Conservation (phyloP, 2,113 vertebrate species). For the Apeltes quadracus region DNA sequence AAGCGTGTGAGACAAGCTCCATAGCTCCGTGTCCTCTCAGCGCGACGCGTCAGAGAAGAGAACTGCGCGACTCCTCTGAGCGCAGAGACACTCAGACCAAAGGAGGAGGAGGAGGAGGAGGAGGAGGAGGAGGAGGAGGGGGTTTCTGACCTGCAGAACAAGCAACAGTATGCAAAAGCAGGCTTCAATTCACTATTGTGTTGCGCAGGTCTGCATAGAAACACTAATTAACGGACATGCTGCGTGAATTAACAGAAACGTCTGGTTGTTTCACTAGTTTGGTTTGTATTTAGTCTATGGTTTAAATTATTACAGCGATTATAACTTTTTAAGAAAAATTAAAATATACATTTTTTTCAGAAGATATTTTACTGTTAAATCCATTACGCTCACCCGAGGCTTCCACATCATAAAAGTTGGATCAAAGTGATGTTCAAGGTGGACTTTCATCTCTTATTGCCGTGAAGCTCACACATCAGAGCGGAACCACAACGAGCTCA, state of each 20-base stretch:
- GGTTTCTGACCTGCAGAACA: slow-evolving; percentile 34
- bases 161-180: slow-evolving; percentile 45
- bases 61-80: neutral
- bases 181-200: slow-evolving; percentile 51
- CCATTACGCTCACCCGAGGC: too few relatives aligned
- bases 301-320: neutral
- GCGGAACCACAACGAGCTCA: neutral
- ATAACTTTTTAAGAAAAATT: neutral
- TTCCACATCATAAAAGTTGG: neutral
- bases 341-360: too few relatives aligned
- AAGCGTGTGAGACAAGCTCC: slow-evolving; percentile 41
- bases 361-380: neutral
- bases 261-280: neutral
- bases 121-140: slow-evolving; percentile 33
- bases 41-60: slow-evolving; percentile 36
- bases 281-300: too few relatives aligned
- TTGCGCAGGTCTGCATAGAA: slow-evolving; percentile 25
- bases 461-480: neutral
- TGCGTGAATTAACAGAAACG: neutral
- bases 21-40: slow-evolving; percentile 51
- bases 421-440: neutral
- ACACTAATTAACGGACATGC: slow-evolving; percentile 13
- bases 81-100: too few relatives aligned
- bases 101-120: too few relatives aligned
- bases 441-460: neutral